These are phyloP conservation scores for Sander vitreus DNA, from an alignment of 2,113 vertebrate genomes.

Conservation along the genomic window DNA sequence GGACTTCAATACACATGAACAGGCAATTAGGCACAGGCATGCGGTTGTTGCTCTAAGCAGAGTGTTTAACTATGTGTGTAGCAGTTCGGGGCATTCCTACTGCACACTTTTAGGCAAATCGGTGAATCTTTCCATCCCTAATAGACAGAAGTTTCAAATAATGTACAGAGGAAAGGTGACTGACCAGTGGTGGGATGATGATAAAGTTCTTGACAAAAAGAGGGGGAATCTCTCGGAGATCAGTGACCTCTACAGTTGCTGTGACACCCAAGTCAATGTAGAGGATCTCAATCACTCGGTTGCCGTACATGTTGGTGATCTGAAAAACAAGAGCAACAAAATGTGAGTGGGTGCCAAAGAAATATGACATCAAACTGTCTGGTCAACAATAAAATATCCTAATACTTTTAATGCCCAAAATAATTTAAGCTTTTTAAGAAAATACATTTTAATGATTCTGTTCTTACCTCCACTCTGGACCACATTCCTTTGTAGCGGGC, in stretches of 20 bases:
- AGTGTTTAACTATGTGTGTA: too few species aligned
- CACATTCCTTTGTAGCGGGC: conserved; percentile 90
- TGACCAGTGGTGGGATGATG: conserved; percentile 92
- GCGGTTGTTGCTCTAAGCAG: too few species aligned
- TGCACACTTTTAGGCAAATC: too few species aligned
- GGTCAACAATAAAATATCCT: background rate
- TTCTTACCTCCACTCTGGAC: conserved; percentile 92
- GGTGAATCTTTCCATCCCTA: too few species aligned
- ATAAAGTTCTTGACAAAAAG: conserved; percentile 86
- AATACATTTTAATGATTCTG: background rate
- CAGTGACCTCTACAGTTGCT: conserved; percentile 91
- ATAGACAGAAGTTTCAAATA: too few species aligned
- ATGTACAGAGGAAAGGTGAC: background rate
- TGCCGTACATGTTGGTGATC: conserved; percentile 91
- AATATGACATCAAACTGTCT: background rate
- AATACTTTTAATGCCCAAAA: background rate
- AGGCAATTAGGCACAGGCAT: too few species aligned
- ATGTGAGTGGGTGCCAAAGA: background rate
- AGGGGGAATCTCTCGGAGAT: conserved; percentile 91
- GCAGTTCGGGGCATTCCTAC: too few species aligned
- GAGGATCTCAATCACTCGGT: conserved; percentile 89
- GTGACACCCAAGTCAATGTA: conserved; percentile 90
- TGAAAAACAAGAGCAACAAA: conserved; percentile 63
- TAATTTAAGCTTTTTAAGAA: background rate
- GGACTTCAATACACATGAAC: too few species aligned